These are phyloP conservation scores for Aselliscus stoliczkanus DNA, from an alignment of 2,797 vertebrate genomes.

Conservation along the genomic window DNA sequence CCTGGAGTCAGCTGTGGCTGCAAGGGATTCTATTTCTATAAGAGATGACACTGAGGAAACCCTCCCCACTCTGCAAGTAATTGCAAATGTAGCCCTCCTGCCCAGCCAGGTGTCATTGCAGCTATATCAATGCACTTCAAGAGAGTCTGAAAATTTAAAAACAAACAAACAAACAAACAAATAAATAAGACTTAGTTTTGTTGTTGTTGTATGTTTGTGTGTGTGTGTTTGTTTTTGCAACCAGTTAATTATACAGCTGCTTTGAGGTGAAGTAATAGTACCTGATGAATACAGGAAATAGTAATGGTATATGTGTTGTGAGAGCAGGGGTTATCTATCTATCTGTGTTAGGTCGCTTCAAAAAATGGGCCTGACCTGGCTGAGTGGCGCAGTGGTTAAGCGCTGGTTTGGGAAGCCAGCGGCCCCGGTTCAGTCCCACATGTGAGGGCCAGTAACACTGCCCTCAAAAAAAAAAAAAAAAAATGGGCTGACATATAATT, in stretches of 20 bases:
- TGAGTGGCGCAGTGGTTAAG: too few relatives aligned
- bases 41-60: slow-evolving; percentile 95
- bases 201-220: not conserved
- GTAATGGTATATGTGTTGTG: not conserved
- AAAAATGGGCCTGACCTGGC: not conserved
- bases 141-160: not conserved
- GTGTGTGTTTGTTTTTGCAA: not conserved
- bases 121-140: not conserved
- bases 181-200: too few relatives aligned
- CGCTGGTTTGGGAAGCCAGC: too few relatives aligned
- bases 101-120: slow-evolving; percentile 77
- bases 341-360: not conserved
- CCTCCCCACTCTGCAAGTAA: slow-evolving; percentile 93
- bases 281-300: not conserved
- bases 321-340: not conserved
- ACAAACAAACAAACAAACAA: too few relatives aligned
- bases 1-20: slow-evolving; percentile 93
- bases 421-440: too few relatives aligned
- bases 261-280: not conserved
- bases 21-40: slow-evolving; percentile 94
- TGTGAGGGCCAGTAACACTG: too few relatives aligned
- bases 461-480: too few relatives aligned
- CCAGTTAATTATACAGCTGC: not conserved
- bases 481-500: not conserved
- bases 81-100: slow-evolving; percentile 94